These are phyloP conservation scores for Entomyzon cyanotis DNA, from an alignment of 2,113 vertebrate genomes.

Conservation along the genomic window DNA sequence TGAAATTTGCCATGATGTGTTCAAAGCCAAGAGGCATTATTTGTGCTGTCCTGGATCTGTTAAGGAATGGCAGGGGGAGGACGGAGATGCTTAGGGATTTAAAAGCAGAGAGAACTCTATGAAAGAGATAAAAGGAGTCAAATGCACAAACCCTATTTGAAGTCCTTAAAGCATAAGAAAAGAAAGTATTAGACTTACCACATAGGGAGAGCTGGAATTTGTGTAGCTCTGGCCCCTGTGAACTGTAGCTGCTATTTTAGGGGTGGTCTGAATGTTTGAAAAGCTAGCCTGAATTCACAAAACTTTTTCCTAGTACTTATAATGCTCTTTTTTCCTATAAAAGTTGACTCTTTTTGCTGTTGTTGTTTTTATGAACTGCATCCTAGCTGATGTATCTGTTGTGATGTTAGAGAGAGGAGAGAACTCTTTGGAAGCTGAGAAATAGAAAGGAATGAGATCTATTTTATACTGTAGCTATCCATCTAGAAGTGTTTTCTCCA, in stretches of 20 bases:
- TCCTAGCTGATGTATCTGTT: not conserved
- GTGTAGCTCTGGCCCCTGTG: slow-evolving; percentile 66
- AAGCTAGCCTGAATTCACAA: slow-evolving; percentile 51
- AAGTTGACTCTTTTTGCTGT: not conserved
- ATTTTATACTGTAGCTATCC: not conserved
- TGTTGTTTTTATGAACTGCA: not conserved
- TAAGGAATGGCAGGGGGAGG: slow-evolving; percentile 69
- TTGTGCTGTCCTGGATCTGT: slow-evolving; percentile 71
- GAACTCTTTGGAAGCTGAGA: not conserved
- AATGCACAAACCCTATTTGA: slow-evolving; percentile 71
- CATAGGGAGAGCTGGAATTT: slow-evolving; percentile 68
- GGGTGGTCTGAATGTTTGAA: slow-evolving; percentile 57
- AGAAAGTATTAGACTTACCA: slow-evolving; percentile 72
- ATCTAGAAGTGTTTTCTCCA: not conserved
- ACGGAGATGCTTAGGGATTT: slow-evolving; percentile 70
- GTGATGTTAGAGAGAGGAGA: not conserved
- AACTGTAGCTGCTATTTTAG: slow-evolving; percentile 68
- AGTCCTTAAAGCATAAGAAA: slow-evolving; percentile 70
- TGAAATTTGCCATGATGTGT: slow-evolving; percentile 69
- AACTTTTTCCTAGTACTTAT: slow-evolving; percentile 50
- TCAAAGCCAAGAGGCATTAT: slow-evolving; percentile 71
- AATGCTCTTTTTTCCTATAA: not conserved
- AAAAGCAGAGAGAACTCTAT: slow-evolving; percentile 69
- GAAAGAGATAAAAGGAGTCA: slow-evolving; percentile 72
- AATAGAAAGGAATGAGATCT: not conserved